Base-by-base conservation (phyloP, 2,113 vertebrate genomes). In the Natator depressus region DNA sequence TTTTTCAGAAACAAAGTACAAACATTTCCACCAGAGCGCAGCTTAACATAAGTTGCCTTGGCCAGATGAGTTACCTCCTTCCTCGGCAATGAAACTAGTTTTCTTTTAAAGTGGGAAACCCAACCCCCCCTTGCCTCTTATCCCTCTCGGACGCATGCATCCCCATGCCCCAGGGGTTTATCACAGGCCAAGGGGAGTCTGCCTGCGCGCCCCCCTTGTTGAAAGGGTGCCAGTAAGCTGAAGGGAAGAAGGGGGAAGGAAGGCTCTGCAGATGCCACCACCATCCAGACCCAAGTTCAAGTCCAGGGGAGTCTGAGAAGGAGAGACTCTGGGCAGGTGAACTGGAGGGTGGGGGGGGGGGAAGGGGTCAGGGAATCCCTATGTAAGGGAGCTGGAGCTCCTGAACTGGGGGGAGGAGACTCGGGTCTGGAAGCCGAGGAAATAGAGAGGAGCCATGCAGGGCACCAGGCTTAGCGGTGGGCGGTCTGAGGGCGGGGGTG, bases 11-110 rank as follows among this genome's bases (percentile, higher is more conserved):
- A 69, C 35, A n/a, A n/a, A 35, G 62, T 69, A 69, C 8, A 69
- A 69, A 69, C 35, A n/a, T 35, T 17, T 19, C 35, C 62, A 69
- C 16, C 62, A 8, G 16, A 35, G 31, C 2, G 4, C 62, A n/a
- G 8, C 62, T 69, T 7, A 31, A 17, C 1, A 31, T 1, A 5
- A 35, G 62, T 16, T n/a, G 8, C n/a, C 9, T 19, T 5, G 19
- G 17, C 19, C n/a, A 9, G 17, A 22, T n/a, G 35, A 5, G 65
- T 20, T 20, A n/a, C 65, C n/a, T 20, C 31, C 65, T 69, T 20
- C 65, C 35, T 72, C 8, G 10, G 35, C 65, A 22, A 38, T 4
- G 4, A 38, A 10, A 9, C n/a, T 10, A 69, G 17, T 69, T 38
- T 69, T 35, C 65, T n/a, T 10, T 17, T 35, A 19, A 10, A 38